A percentile compares a stretch with the other conserved stretches of the same genome.
Conservation (phyloP, 2,797 vertebrate species). For the Hylomyscus alleni region DNA sequence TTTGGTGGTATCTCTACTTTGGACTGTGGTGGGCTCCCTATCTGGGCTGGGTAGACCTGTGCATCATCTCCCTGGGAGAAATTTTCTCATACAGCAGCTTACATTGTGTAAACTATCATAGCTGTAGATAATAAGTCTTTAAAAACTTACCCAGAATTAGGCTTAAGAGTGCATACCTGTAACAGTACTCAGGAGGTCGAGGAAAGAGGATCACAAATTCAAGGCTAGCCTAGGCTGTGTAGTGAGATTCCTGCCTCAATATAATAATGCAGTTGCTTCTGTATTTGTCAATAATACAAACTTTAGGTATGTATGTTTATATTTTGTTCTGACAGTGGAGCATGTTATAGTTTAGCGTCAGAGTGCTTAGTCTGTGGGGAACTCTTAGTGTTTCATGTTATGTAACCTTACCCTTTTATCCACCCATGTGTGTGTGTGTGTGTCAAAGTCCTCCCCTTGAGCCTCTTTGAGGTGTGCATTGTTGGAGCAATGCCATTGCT, state of each 20-base stretch:
- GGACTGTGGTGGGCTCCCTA: neutral
- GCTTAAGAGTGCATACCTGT: neutral
- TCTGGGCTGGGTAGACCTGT: neutral
- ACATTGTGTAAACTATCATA: constrained; percentile 2
- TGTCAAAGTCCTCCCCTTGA: constrained; percentile 26
- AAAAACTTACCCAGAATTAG: neutral
- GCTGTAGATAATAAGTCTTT: constrained; percentile 31
- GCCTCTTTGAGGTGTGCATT: neutral
- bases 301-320: constrained; percentile 16
- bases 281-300: constrained; percentile 16
- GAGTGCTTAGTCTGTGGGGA: neutral
- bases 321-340: constrained; percentile 49
- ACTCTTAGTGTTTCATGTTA: neutral
- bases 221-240: neutral
- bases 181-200: neutral
- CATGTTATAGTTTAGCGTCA: constrained; percentile 16
- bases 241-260: neutral
- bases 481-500: neutral
- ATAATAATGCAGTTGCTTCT: neutral
- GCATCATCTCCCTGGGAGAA: neutral
- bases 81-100: neutral
- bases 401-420: neutral
- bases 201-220: neutral
- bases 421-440: neutral
- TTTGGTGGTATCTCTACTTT: neutral